Conservation (phyloP, 2,888 invertebrate genomes). For the Phasia obesa region DNA sequence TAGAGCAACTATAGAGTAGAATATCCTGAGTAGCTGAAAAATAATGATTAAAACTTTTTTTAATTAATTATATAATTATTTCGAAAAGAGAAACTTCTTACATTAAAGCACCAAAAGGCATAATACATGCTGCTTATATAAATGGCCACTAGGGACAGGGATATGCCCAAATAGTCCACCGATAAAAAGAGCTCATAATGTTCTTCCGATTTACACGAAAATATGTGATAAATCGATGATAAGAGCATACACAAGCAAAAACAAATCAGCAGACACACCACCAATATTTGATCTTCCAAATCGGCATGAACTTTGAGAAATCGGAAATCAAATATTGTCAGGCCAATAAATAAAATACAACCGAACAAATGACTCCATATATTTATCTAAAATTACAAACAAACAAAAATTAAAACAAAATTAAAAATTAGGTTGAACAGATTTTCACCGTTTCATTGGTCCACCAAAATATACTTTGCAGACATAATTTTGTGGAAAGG, state of each 20-base stretch:
- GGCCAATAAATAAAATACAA: conserved; percentile 90
- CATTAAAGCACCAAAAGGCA: conserved; percentile 97
- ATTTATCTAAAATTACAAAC: conserved; percentile 85
- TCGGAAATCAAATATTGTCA: conserved; percentile 92
- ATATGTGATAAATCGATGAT: conserved; percentile 96
- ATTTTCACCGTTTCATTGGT: conserved; percentile 91
- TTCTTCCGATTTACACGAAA: conserved; percentile 94
- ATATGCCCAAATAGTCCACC: conserved; percentile 96
- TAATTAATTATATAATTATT: background rate
- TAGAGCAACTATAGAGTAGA: conserved; percentile 92
- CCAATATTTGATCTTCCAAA: conserved; percentile 91
- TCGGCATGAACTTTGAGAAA: conserved; percentile 91
- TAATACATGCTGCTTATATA: conserved; percentile 98
- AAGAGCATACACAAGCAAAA: conserved; percentile 96
- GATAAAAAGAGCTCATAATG: conserved; percentile 93
- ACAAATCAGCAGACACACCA: conserved; percentile 91
- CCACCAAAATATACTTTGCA: conserved; percentile 97
- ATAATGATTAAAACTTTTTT: conserved; percentile 25
- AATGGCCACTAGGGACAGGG: conserved; percentile 94
- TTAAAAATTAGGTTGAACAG: background rate
- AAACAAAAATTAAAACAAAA: background rate
- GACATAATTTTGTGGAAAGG: conserved; percentile 90
- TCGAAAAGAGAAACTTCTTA: conserved; percentile 82
- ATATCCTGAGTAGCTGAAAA: conserved; percentile 88
- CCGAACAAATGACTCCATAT: conserved; percentile 98